Evolutionary conservation across 2,113 vertebrate species (phyloP), one percentile per base, ranked within the genome.

Genomic region (Anarrhichthys ocellatus): DNA sequence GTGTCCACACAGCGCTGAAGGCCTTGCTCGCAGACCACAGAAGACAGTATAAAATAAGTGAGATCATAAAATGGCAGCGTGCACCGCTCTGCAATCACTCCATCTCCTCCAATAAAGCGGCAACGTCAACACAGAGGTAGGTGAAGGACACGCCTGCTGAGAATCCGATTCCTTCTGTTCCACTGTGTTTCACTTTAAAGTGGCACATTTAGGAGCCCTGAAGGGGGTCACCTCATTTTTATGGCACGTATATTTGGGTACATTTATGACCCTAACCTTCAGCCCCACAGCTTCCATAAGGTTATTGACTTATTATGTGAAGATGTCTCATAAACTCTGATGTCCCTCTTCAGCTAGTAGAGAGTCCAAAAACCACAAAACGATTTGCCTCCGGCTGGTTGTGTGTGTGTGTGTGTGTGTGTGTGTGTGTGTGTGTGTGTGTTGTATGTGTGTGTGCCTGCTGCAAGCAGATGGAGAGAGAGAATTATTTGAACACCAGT

Each of bases 61-160:
- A 68, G 50, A 65, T 68, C 29, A 40, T 64, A 69, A 89, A 71
- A 86, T 50, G 62, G 76, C 76, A 76, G 61, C 40, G 24, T n/a
- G 81, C 52, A 36, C 20, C 68, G 15, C 52, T 72, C 76, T 27
- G 66, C 50, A 67, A 74, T 81, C 72, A 69, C 42, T 77, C 32
- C 61, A 75, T 87, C 71, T 67, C 70, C 14, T 71, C 50, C 78
- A 65, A 40, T 73, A 78, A 73, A 80, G 20, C 42, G 66, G 38
- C 84, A 83, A 91, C 79, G 82, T 88, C 84, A 79, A 83, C 66
- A 77, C 44, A 17, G 50, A 77, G 70, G 61, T 14, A 48, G 76
- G 72, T 44, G 76, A 89, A 89, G 87, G 84, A 82, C 87, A 68
- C 68, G 77, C 87, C 85, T 81, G 86, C 84, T 69, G 81, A 76